Base-by-base conservation (phyloP, 2,113 vertebrate genomes). In the Gopherus flavomarginatus region DNA sequence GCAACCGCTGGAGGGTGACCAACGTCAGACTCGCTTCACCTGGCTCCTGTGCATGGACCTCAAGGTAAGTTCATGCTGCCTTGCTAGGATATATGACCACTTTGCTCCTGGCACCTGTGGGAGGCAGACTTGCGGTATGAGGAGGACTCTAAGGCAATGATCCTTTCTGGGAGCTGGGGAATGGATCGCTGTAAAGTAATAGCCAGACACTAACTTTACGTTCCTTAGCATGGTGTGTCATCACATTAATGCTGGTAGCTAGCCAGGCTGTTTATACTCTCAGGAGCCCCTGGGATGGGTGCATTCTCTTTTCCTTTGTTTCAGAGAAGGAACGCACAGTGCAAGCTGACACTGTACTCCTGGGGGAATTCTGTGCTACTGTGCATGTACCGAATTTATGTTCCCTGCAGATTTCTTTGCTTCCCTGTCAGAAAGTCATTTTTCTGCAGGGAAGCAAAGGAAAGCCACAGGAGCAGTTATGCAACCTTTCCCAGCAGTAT, bases 31-130 rank as follows among this genome's bases (percentile, higher is more conserved):
- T 5, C 97, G 5, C 82, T 91, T 99, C 91, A 99, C 98, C 2
- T 99, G 99, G 99, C 98, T 99, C 84, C 98, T 99, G 12, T 99
- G 98, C 85, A 96, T 98, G 97, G 98, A 99, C 2, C 95, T 99
- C 5, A 99, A 99, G 98, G 98, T 98, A 96, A 93, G 96, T 92
- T 88, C 44, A 42, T 9, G 11, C 27, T 5, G 17, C 21, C 38
- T 75, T 38, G 35, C 19, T 75, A 75, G 5, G 17, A 22, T 11
- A 21, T 21, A 38, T 11, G 69, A 42, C 17, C 17, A 10, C 21
- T 75, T 38, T 75, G 21, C 17, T n/a, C n/a, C 22, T 75, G n/a
- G 14, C 3, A 4, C n/a, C n/a, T 38, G 10, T 72, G 19, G n/a
- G n/a, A 75, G 69, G 38, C n/a, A 72, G 65, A 21, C 16, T 16